Conservation (phyloP, 2,113 vertebrate species). For the Calidris pugnax region DNA sequence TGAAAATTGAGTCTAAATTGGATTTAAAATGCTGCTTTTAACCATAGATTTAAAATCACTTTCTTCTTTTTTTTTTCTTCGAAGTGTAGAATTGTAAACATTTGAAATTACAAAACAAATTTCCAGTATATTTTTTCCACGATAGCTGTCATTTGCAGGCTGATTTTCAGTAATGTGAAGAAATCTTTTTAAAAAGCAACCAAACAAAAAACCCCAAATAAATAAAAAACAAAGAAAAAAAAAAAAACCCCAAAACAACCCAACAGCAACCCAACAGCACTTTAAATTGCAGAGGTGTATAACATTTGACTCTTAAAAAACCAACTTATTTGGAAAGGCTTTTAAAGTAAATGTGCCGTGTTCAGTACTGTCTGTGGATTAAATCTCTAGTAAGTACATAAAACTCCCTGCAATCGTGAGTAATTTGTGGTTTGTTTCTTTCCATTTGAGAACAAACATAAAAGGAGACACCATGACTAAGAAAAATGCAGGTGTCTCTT, state of each 20-base stretch:
- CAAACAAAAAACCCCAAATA: neutral
- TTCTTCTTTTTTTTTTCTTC: neutral
- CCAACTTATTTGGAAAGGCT: neutral
- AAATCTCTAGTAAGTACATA: neutral
- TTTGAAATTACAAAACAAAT: neutral
- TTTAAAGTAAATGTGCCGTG: neutral
- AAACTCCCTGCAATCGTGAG: neutral
- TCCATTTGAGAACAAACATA: neutral
- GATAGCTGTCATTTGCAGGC: neutral
- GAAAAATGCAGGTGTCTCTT: neutral
- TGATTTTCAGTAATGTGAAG: neutral
- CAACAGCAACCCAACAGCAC: neutral
- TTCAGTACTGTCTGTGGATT: neutral
- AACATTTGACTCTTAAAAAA: neutral
- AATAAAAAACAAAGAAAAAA: no score
- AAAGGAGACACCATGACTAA: neutral
- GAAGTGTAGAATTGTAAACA: neutral
- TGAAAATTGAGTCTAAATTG: neutral
- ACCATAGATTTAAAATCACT: neutral
- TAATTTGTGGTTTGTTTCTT: neutral
- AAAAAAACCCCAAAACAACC: neutral
- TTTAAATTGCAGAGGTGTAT: neutral
- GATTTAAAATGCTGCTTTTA: neutral
- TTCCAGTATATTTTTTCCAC: neutral
- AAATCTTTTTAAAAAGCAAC: neutral